Evolutionary conservation across 2,797 vertebrate genomes (phyloP), one percentile per base, ranked within the genome.

Genomic region (Streptopelia turtur): DNA sequence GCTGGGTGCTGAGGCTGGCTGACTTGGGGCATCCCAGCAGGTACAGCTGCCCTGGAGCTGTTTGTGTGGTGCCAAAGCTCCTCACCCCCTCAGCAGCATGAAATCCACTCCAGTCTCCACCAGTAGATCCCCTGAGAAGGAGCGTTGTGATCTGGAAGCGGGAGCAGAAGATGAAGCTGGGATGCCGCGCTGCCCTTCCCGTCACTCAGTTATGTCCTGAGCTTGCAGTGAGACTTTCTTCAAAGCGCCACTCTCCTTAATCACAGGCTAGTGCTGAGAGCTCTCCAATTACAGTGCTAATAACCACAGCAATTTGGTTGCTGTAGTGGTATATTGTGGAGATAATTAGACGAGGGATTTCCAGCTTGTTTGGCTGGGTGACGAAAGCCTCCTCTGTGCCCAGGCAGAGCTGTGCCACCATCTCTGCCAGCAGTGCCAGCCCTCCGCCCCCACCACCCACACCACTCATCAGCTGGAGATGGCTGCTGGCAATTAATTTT

Each of bases 261-360:
- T 39, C 74, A 25, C 14, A 6, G 64, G 39, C 33, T 30, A 28
- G 37, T 1, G 17, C 16, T 0, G 66, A 53, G 76, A 10, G 15
- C 71, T 75, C 83, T 78, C 75, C 64, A 8, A 55, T 63, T 61
- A 11, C 66, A 16, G 63, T 5, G 1, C 74, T 41, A 37, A 71
- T 39, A 68, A 55, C 23, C 64, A 49, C 33, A 35, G 76, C 89
- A 50, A 15, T 87, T 77, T 37, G 23, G 28, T 27, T 41, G 66
- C 64, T 75, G 71, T 15, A 24, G 49, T 1, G 0, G 37, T 30
- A 47, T 11, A 56, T 66, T 52, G 85, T 63, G 86, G 49, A 72
- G 87, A 80, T 93, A 83, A 95, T 94, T 63, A 59, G 88, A 30
- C 8, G 61, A 83, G 83, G 92, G 93, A 93, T 94, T 96, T 80